Conservation (phyloP, 2,113 vertebrate species). For the Alexandromys fortis region DNA sequence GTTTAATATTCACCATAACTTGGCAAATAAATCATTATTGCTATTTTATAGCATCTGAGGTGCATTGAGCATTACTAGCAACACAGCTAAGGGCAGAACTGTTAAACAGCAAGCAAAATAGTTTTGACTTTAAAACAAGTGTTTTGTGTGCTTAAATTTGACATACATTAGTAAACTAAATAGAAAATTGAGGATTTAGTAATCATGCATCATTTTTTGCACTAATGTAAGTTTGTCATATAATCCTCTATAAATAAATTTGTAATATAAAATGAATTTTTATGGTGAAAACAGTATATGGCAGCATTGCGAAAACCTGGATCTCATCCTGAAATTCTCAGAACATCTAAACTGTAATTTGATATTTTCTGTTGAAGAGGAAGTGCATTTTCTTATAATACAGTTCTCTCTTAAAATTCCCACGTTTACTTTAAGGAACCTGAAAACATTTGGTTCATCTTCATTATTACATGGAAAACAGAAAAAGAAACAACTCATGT, state of each 20-base stretch:
- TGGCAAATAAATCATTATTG: conserved; percentile 15
- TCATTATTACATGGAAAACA: neutral
- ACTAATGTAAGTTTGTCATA: neutral
- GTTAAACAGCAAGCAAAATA: neutral
- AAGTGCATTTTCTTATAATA: neutral
- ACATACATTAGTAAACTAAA: neutral
- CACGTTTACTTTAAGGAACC: neutral
- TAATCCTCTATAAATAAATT: neutral
- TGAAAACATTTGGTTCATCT: neutral
- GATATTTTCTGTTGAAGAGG: neutral
- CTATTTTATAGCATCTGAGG: neutral
- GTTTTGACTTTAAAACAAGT: neutral
- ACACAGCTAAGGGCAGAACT: neutral
- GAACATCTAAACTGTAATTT: neutral
- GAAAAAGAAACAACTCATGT: neutral
- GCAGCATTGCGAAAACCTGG: neutral
- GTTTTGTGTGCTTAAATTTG: neutral
- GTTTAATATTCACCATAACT: conserved; percentile 12
- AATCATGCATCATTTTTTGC: neutral
- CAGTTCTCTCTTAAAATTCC: neutral
- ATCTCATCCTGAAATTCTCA: neutral
- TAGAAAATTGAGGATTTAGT: neutral
- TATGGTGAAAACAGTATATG: conserved; percentile 1
- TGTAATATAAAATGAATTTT: conserved; percentile 4
- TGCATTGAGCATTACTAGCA: neutral